Percentiles rank a stretch among this genome's conserved stretches.
Conservation (phyloP, 2,113 vertebrate species). For the Sarotherodon lohbergeri region DNA sequence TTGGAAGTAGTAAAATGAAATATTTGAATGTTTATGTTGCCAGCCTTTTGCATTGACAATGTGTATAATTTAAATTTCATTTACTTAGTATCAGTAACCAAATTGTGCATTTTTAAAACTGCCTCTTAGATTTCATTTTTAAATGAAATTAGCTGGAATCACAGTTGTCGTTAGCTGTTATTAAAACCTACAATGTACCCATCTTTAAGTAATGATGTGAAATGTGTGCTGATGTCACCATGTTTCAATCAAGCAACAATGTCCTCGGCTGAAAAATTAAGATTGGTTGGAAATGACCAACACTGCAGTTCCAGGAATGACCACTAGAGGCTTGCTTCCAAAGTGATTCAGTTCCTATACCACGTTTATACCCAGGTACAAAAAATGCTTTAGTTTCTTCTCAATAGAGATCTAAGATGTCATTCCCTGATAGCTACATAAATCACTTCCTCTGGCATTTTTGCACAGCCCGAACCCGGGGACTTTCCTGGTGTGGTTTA, state of each 20-base stretch:
- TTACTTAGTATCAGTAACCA: neutral
- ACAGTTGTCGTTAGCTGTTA: neutral
- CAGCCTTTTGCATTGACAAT: neutral
- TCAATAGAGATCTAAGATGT: neutral
- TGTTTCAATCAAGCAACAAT: neutral
- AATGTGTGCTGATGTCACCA: neutral
- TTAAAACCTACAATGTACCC: neutral
- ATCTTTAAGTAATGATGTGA: neutral
- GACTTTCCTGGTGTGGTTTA: neutral
- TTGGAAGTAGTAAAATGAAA: neutral
- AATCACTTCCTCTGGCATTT: neutral
- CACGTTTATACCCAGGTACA: neutral
- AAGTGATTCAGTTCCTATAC: neutral
- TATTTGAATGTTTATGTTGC: neutral
- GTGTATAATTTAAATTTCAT: neutral
- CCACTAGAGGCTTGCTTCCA: accelerated
- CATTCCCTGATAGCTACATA: neutral
- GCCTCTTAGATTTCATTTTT: neutral
- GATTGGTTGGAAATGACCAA: neutral
- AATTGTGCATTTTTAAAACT: neutral
- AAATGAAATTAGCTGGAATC: neutral
- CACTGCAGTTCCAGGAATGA: neutral
- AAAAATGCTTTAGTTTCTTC: neutral
- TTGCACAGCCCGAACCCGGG: neutral
- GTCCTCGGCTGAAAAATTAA: neutral